Percentiles rank a stretch among this genome's conserved stretches.
Evolutionary conservation across 2,888 invertebrate genomes (phyloP).

Genomic region (Machimus atricapillus): DNA sequence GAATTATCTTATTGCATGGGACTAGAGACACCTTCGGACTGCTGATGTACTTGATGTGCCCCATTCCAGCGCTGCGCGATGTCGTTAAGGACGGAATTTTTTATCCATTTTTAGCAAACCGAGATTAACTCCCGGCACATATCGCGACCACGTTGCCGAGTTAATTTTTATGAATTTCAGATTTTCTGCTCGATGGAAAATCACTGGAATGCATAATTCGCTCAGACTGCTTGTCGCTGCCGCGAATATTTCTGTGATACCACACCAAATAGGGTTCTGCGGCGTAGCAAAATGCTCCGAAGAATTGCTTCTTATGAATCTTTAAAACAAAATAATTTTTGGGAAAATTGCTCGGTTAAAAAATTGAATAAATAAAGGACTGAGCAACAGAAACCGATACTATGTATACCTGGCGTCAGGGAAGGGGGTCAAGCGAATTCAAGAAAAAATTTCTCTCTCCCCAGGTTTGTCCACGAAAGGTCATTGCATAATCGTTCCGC

Average conservation of each 20-base stretch:
- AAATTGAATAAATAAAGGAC: background rate
- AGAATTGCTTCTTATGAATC: background rate
- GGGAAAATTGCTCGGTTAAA: background rate
- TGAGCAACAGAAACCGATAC: background rate
- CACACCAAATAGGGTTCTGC: constrained; percentile 4
- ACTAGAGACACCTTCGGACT: constrained; percentile 32
- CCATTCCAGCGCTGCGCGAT: background rate
- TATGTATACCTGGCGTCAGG: background rate
- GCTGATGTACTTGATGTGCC: constrained; percentile 29
- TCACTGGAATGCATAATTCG: constrained; percentile 21
- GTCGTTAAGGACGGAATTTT: constrained; percentile 38
- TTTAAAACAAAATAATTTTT: background rate
- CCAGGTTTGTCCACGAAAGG: background rate
- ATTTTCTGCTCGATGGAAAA: constrained; percentile 6
- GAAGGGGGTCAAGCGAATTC: background rate
- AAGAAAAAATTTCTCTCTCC: background rate
- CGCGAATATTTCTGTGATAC: background rate
- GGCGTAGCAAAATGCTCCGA: background rate
- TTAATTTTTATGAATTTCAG: constrained; percentile 38
- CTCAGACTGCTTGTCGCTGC: constrained; percentile 33
- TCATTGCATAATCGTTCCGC: background rate
- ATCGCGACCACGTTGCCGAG: background rate
- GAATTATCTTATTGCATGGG: constrained; percentile 34
- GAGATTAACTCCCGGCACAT: constrained; percentile 11
- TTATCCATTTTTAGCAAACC: constrained; percentile 36